A percentile compares a stretch with the other conserved stretches of the same genome.
Evolutionary conservation across 2,888 invertebrate species (phyloP).

Genomic region (Laothoe populi): DNA sequence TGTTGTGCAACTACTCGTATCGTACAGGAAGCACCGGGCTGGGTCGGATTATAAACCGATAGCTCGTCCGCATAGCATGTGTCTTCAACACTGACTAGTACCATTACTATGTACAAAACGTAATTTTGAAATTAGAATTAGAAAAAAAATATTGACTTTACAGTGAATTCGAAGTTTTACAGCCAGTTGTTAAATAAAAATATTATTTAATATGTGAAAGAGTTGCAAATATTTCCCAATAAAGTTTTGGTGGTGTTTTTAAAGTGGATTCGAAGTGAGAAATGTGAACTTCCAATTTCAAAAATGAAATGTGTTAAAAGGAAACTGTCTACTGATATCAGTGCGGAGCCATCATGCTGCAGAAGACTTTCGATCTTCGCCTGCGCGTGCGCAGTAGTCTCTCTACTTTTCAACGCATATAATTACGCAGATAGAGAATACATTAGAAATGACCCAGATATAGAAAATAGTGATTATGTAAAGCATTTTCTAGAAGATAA

Average conservation of each 20-base stretch:
- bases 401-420: conserved; percentile 68
- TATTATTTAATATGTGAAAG: neutral
- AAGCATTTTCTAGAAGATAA: conserved; percentile 59
- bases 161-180: neutral
- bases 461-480: conserved; percentile 50
- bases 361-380: conserved; percentile 67
- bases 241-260: neutral
- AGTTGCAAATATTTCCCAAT: neutral
- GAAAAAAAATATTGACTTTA: neutral
- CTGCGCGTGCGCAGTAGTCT: conserved; percentile 65
- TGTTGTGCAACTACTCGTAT: conserved; percentile 71
- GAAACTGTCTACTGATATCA: conserved; percentile 43
- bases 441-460: conserved; percentile 44
- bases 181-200: neutral
- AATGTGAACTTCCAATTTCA: conserved; percentile 27
- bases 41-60: conserved; percentile 69
- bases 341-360: conserved; percentile 52
- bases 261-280: conserved; percentile 33
- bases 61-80: conserved; percentile 42
- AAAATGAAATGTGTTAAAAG: conserved; percentile 46
- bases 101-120: neutral
- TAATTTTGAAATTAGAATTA: conserved; percentile 2
- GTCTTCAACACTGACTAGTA: neutral
- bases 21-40: conserved; percentile 75
- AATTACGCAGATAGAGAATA: conserved; percentile 55